Percentiles rank a stretch among this genome's conserved stretches.
These are phyloP conservation scores for Cichladusa arquata DNA, from an alignment of 2,113 vertebrate species.

Conservation along the genomic window DNA sequence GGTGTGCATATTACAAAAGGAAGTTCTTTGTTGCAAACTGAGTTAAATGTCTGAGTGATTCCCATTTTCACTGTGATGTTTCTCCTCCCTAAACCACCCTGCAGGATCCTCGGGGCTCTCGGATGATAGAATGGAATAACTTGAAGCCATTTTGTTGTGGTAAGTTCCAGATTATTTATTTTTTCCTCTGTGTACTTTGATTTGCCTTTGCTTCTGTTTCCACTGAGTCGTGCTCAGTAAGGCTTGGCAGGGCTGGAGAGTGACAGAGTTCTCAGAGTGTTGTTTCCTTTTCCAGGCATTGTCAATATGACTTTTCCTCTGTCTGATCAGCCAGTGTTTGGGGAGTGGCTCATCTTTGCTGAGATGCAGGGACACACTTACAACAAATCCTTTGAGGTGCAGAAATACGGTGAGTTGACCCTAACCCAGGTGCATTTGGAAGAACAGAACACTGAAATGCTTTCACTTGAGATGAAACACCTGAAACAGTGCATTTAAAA, in stretches of 20 bases:
- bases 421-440: neutral
- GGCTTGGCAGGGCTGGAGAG: neutral
- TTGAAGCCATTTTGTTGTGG: constrained; percentile 86
- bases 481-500: neutral
- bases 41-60: neutral
- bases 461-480: neutral
- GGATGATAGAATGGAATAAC: constrained; percentile 87
- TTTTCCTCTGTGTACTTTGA: neutral
- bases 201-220: neutral
- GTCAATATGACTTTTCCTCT: constrained; percentile 90
- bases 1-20: fast-evolving
- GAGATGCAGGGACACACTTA: constrained; percentile 88
- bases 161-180: constrained; percentile 32
- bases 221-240: neutral
- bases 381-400: constrained; percentile 92
- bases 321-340: constrained; percentile 91
- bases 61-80: neutral
- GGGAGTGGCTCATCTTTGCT: constrained; percentile 89
- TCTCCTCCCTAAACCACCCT: neutral
- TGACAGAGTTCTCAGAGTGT: neutral
- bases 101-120: constrained; percentile 89
- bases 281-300: constrained; percentile 74
- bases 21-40: neutral
- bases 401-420: constrained; percentile 87
- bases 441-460: neutral